These are phyloP conservation scores for Noctua janthina DNA, from an alignment of 2,888 invertebrate species.

Conservation along the genomic window DNA sequence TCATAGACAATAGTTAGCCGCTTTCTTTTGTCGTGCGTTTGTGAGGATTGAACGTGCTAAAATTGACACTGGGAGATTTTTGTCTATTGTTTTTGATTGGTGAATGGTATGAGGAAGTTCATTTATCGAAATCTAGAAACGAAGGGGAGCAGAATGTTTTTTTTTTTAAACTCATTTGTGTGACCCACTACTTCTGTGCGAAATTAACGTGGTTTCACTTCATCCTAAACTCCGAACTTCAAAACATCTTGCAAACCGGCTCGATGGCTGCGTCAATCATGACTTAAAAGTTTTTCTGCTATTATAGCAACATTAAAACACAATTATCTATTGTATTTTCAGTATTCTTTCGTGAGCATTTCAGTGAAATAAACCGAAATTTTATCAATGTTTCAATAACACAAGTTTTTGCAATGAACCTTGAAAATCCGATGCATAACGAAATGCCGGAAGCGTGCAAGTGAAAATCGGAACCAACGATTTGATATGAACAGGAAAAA, in stretches of 20 bases:
- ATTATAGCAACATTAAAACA: not conserved
- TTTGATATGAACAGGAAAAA: slow-evolving; percentile 39
- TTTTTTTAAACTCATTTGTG: not conserved
- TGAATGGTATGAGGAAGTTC: slow-evolving; percentile 35
- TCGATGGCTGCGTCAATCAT: not conserved
- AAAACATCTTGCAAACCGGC: not conserved
- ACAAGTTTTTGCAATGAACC: slow-evolving; percentile 10
- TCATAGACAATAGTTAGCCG: slow-evolving; percentile 64
- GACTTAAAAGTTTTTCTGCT: not conserved
- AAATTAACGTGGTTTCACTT: not conserved
- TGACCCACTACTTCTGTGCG: not conserved
- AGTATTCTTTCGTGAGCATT: not conserved
- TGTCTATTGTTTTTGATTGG: slow-evolving; percentile 44
- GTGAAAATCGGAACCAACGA: slow-evolving; percentile 50
- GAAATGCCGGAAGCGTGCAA: slow-evolving; percentile 47
- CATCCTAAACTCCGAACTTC: not conserved
- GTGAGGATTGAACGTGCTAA: slow-evolving; percentile 23
- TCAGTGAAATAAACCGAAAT: not conserved
- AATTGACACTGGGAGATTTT: slow-evolving; percentile 38
- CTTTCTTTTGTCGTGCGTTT: slow-evolving; percentile 60
- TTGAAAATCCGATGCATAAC: slow-evolving; percentile 37
- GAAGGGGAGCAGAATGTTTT: not conserved
- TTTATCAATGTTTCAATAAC: not conserved
- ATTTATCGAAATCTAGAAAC: slow-evolving; percentile 4
- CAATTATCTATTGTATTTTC: not conserved